These are phyloP conservation scores for Psittacula echo DNA, from an alignment of 2,797 vertebrate species.

Conservation along the genomic window DNA sequence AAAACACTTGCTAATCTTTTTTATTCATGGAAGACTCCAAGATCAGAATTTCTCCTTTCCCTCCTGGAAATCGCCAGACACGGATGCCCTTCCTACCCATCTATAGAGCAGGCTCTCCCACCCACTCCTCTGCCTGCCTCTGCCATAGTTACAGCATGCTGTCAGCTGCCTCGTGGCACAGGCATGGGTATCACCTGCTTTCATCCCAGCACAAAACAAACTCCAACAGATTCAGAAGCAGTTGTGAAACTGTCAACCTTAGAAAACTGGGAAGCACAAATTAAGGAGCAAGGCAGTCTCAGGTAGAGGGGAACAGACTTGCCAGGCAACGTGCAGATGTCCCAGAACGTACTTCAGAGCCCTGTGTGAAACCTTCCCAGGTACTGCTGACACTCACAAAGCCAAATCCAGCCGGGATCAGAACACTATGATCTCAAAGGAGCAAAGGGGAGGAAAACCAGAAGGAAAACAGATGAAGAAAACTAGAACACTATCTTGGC, in stretches of 20 bases:
- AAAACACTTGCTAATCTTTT: neutral
- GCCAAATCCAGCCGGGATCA: neutral
- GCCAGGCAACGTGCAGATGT: neutral
- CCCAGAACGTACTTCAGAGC: neutral
- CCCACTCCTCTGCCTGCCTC: neutral
- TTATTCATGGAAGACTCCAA: neutral
- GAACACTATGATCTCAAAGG: neutral
- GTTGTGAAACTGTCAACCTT: neutral
- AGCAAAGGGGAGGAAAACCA: neutral
- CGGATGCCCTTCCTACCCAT: rapidly evolving
- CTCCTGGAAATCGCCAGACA: neutral
- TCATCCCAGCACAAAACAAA: neutral
- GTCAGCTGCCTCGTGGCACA: neutral
- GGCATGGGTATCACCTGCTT: neutral
- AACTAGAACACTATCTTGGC: neutral
- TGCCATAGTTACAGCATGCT: neutral
- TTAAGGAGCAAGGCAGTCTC: neutral
- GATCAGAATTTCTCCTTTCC: neutral
- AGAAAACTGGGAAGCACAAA: neutral
- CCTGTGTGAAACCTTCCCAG: neutral
- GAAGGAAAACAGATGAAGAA: neutral
- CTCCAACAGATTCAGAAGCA: neutral
- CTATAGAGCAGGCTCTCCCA: neutral
- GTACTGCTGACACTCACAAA: neutral
- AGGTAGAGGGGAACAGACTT: neutral